These are phyloP conservation scores for Cactoblastis cactorum DNA, from an alignment of 2,888 invertebrate species.

Conservation along the genomic window DNA sequence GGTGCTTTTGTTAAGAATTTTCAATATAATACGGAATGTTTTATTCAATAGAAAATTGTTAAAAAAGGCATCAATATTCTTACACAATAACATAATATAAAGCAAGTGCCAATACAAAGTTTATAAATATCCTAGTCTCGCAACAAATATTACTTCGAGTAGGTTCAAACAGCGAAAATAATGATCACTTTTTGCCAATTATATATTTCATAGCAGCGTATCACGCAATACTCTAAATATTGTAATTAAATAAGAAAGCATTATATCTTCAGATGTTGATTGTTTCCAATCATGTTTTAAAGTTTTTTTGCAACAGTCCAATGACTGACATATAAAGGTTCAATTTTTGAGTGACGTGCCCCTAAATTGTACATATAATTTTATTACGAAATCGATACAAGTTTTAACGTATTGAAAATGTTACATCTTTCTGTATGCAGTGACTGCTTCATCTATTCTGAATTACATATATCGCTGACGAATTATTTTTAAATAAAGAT, in stretches of 20 bases:
- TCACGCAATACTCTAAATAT: not conserved
- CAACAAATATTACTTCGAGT: not conserved
- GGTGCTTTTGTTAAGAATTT: too few species aligned
- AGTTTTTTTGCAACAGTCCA: not conserved
- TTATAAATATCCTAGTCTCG: too few species aligned
- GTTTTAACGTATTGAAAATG: constrained; percentile 23
- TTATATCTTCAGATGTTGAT: not conserved
- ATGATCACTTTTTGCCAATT: not conserved
- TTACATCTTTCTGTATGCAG: constrained; percentile 17
- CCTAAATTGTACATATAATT: constrained; percentile 26
- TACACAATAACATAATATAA: too few species aligned
- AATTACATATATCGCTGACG: too few species aligned
- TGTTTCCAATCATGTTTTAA: not conserved
- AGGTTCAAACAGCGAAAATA: not conserved
- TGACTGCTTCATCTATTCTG: not conserved
- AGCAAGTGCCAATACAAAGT: too few species aligned
- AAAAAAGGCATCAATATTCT: too few species aligned
- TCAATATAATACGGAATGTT: too few species aligned
- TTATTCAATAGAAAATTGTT: too few species aligned
- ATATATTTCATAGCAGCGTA: not conserved
- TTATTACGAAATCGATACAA: constrained; percentile 26
- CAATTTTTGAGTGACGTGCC: constrained; percentile 25
- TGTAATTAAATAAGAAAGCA: not conserved
- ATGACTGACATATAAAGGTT: constrained; percentile 20
- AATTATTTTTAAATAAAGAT: too few species aligned